Evolutionary conservation across 2,888 invertebrate genomes (phyloP).

Genomic region (Erebia palarica): DNA sequence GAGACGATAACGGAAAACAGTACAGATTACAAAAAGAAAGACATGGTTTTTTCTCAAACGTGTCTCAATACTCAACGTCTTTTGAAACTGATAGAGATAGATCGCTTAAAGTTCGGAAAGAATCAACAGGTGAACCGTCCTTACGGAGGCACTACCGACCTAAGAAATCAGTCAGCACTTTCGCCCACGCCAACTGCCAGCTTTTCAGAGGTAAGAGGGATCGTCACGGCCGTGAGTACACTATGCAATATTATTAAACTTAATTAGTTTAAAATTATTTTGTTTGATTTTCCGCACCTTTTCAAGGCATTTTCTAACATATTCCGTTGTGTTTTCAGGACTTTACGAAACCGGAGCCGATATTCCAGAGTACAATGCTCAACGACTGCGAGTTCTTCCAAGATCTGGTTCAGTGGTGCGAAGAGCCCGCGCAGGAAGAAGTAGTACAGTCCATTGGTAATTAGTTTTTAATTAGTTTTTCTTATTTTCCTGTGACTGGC

Average conservation of each 20-base stretch:
- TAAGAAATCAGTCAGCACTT: conserved; percentile 55
- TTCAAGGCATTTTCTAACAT: conserved; percentile 52
- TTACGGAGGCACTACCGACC: conserved; percentile 69
- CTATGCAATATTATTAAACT: conserved; percentile 47
- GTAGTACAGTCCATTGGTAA: conserved; percentile 76
- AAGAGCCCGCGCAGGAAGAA: conserved; percentile 77
- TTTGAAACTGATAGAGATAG: conserved; percentile 80
- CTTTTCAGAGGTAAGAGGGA: conserved; percentile 74
- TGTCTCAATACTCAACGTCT: conserved; percentile 75
- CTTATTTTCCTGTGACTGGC: background rate
- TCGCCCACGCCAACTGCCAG: conserved; percentile 61
- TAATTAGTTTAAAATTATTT: conserved; percentile 52
- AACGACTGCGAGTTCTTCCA: conserved; percentile 86
- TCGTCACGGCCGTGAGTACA: conserved; percentile 66
- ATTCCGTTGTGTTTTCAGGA: conserved; percentile 64
- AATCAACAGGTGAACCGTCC: conserved; percentile 66
- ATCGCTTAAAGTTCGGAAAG: conserved; percentile 77
- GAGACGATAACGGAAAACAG: conserved; percentile 77
- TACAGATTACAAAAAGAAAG: conserved; percentile 75
- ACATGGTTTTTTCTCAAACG: conserved; percentile 82
- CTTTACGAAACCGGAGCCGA: conserved; percentile 72
- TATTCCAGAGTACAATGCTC: conserved; percentile 72
- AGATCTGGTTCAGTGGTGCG: conserved; percentile 85
- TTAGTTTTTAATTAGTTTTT: conserved; percentile 31
- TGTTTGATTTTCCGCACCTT: conserved; percentile 38